A percentile compares a stretch with the other conserved stretches of the same genome.
Conservation (phyloP, 2,888 invertebrate species). For the Diaprepes abbreviatus region DNA sequence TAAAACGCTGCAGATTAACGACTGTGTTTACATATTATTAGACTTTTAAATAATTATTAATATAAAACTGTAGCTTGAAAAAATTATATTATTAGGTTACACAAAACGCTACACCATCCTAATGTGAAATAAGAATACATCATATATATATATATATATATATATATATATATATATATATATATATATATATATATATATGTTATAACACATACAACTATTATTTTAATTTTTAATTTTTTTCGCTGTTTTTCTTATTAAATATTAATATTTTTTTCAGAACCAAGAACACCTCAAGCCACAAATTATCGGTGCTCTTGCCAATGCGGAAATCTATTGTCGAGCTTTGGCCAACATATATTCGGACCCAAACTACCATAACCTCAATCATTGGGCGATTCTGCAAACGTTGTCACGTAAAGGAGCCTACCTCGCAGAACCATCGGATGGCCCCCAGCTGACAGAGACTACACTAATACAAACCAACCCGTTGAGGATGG, state of each 20-base stretch:
- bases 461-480: constrained; percentile 97
- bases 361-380: constrained; percentile 96
- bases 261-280: constrained; percentile 68
- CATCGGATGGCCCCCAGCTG: constrained; percentile 83
- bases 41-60: too few relatives aligned
- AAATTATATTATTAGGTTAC: too few relatives aligned
- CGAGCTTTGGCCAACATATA: constrained; percentile 94
- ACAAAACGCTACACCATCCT: too few relatives aligned
- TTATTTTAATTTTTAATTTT: too few relatives aligned
- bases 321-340: constrained; percentile 95
- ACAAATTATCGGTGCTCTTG: constrained; percentile 89
- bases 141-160: too few relatives aligned
- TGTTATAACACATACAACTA: too few relatives aligned
- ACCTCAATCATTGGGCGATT: constrained; percentile 95
- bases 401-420: constrained; percentile 93
- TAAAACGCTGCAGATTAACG: too few relatives aligned
- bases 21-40: too few relatives aligned
- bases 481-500: constrained; percentile 95
- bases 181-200: too few relatives aligned
- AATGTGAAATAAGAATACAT: too few relatives aligned
- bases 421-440: constrained; percentile 88
- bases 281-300: constrained; percentile 95
- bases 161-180: too few relatives aligned
- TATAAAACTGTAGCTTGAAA: too few relatives aligned
- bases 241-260: background rate